Conservation (phyloP, 2,113 vertebrate genomes). For the Anser brachyrhynchus region DNA sequence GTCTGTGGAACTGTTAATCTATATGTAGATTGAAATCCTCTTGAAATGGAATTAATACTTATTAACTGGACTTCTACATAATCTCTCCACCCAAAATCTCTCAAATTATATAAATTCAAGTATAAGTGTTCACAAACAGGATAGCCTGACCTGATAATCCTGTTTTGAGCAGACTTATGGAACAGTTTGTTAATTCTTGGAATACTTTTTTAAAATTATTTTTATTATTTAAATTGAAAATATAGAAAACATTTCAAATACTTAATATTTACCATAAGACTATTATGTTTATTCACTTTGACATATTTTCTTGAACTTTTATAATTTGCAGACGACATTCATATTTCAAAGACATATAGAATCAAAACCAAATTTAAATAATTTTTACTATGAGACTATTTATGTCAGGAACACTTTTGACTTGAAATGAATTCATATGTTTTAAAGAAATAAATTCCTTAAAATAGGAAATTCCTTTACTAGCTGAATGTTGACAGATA, state of each 20-base stretch:
- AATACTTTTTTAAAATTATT: background rate
- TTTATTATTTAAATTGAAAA: background rate
- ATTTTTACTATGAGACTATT: background rate
- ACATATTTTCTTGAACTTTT: background rate
- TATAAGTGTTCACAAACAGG: background rate
- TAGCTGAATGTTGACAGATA: background rate
- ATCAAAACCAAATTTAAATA: background rate
- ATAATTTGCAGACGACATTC: background rate
- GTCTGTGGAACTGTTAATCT: background rate
- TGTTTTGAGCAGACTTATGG: background rate
- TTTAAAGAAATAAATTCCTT: background rate
- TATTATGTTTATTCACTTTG: background rate
- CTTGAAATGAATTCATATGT: background rate
- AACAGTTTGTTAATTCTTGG: background rate
- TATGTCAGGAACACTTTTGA: background rate
- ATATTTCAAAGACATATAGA: background rate
- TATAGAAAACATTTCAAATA: background rate
- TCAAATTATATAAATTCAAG: background rate
- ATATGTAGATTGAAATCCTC: background rate
- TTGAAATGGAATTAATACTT: conserved; percentile 33
- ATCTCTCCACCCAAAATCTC: background rate
- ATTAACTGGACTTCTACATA: background rate
- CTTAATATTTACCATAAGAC: background rate
- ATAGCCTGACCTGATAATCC: background rate
- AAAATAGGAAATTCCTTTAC: background rate